These are phyloP conservation scores for Amphipyra berbera DNA, from an alignment of 2,888 invertebrate genomes.

Conservation along the genomic window DNA sequence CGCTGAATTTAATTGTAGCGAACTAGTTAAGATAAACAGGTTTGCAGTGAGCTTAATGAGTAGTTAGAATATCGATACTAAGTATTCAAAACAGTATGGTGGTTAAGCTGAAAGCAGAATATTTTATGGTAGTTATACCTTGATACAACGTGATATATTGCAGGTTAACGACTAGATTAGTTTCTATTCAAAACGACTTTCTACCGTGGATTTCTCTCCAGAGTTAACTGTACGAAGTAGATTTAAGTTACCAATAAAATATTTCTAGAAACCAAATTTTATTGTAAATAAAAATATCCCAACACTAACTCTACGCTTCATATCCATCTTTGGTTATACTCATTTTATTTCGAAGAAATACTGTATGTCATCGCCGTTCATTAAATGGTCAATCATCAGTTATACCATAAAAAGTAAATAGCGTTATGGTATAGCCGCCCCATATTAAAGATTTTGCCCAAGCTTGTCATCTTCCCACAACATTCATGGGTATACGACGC, in stretches of 20 bases:
- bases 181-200: slow-evolving; percentile 86
- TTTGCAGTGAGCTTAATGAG: slow-evolving; percentile 45
- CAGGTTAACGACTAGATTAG: slow-evolving; percentile 79
- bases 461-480: too few relatives aligned
- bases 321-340: neutral
- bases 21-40: slow-evolving; percentile 53
- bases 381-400: neutral
- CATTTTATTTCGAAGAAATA: neutral
- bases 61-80: slow-evolving; percentile 53
- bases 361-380: neutral
- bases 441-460: neutral
- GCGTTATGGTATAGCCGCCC: neutral
- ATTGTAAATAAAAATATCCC: slow-evolving; percentile 1
- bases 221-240: slow-evolving; percentile 67
- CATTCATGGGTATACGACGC: too few relatives aligned
- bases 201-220: slow-evolving; percentile 77
- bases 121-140: slow-evolving; percentile 73
- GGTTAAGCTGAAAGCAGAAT: slow-evolving; percentile 73
- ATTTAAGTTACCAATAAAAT: slow-evolving; percentile 59
- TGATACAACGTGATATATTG: slow-evolving; percentile 74
- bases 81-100: slow-evolving; percentile 58
- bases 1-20: slow-evolving; percentile 52
- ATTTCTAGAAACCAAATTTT: slow-evolving; percentile 42
- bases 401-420: neutral
- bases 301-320: neutral